Conservation (phyloP, 2,797 vertebrate species). For the Octomys mimax region DNA sequence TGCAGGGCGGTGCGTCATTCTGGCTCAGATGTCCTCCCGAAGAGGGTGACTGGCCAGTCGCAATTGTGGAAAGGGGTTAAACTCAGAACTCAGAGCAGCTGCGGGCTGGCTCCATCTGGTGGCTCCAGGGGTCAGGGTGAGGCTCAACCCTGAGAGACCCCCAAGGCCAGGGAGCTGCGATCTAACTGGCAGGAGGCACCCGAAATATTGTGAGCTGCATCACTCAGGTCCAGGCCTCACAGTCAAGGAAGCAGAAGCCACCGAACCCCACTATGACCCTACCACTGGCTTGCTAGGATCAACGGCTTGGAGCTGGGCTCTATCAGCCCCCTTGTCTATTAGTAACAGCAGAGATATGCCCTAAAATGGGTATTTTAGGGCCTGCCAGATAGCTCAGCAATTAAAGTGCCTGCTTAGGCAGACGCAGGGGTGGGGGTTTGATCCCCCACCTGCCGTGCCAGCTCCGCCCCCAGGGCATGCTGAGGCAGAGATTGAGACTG, state of each 20-base stretch:
- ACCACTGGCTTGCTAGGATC: no score
- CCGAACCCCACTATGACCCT: not conserved
- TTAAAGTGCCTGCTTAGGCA: no score
- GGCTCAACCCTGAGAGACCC: not conserved
- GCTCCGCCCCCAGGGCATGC: no score
- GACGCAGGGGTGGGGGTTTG: no score
- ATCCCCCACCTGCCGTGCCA: no score
- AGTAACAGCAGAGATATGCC: not conserved
- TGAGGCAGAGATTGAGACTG: no score
- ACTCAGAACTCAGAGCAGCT: not conserved
- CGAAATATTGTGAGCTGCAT: not conserved
- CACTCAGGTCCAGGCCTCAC: not conserved
- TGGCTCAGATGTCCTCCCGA: not conserved
- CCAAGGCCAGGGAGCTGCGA: not conserved
- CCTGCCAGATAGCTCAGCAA: no score
- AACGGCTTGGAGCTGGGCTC: not conserved
- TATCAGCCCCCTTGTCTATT: not conserved
- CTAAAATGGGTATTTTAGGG: not conserved
- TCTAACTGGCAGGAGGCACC: not conserved
- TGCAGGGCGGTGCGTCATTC: not conserved
- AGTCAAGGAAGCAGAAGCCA: not conserved
- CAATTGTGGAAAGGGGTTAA: not conserved
- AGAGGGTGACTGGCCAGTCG: not conserved
- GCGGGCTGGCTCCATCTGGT: not conserved
- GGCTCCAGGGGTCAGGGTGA: not conserved